phyloP scores from a whole-genome alignment of 2,797 vertebrate genomes.

The Catostomus latipinnis region DNA sequence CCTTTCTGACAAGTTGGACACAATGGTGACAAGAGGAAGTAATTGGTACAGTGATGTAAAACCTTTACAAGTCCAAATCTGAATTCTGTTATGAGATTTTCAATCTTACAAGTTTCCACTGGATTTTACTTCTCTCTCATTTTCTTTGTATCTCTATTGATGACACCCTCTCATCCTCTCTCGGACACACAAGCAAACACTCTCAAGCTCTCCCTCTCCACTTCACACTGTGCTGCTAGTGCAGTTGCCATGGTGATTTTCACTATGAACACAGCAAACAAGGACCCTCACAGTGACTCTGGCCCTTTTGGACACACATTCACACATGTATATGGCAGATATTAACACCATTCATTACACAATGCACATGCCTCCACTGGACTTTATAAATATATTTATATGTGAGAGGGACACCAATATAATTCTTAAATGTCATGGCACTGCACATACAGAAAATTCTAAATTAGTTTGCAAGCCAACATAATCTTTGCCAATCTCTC shows the following conservation, averaged over 20 bases:
- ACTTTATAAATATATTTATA: constrained; percentile 28
- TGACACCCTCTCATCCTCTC: constrained; percentile 53
- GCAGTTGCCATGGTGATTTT: constrained; percentile 76
- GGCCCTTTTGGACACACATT: constrained; percentile 58
- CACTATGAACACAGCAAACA: constrained; percentile 76
- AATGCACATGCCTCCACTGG: neutral
- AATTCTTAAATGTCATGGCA: neutral
- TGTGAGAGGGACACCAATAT: neutral
- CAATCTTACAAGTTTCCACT: neutral
- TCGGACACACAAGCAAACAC: constrained; percentile 61
- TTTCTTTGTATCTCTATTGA: constrained; percentile 47
- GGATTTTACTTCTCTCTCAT: constrained; percentile 32
- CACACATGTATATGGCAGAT: constrained; percentile 20
- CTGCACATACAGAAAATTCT: neutral
- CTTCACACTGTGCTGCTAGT: constrained; percentile 79
- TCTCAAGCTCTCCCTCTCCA: constrained; percentile 66
- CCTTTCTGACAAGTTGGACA: neutral
- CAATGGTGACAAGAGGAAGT: neutral
- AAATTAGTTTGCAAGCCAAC: constrained; percentile 6
- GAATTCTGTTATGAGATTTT: neutral
- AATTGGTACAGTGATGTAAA: neutral
- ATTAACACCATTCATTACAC: constrained; percentile 36
- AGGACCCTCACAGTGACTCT: constrained; percentile 73
- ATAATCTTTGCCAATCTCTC: constrained; percentile 24
- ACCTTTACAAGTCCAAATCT: neutral